A percentile compares a stretch with the other conserved stretches of the same genome.
Evolutionary conservation across 1,140 invertebrate species (phyloP).

Genomic region (Ostrea denselamellosa): DNA sequence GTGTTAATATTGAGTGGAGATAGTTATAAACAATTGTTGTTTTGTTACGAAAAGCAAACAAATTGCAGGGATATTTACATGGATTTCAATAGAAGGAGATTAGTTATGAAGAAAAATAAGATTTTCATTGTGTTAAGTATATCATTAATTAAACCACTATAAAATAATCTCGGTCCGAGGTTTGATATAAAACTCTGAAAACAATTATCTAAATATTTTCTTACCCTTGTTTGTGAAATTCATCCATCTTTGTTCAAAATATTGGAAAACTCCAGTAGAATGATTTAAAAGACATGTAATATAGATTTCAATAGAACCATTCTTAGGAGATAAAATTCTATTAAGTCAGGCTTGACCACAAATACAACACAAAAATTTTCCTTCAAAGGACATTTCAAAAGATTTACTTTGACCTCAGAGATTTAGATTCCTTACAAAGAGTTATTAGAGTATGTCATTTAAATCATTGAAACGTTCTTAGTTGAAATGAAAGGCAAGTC

Average conservation of each 20-base stretch:
- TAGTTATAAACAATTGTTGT: no score
- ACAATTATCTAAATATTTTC: neutral
- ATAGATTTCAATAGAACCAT: constrained; percentile 20
- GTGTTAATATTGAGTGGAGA: no score
- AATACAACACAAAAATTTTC: constrained; percentile 34
- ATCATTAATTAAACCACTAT: no score
- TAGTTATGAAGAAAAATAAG: no score
- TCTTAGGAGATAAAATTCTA: constrained; percentile 37
- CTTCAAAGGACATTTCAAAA: constrained; percentile 13
- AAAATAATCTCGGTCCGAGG: no score
- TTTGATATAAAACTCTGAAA: no score
- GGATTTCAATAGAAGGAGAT: no score
- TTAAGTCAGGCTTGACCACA: constrained; percentile 39
- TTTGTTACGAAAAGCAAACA: no score
- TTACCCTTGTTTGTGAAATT: neutral
- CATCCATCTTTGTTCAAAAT: neutral
- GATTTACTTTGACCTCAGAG: constrained; percentile 18
- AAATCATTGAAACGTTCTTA: neutral
- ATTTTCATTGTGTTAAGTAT: no score
- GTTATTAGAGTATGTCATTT: constrained; percentile 34
- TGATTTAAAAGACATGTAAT: constrained; percentile 3
- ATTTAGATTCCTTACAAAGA: constrained; percentile 16
- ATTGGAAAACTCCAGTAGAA: constrained; percentile 16
- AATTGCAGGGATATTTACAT: no score
- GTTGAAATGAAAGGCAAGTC: neutral